Percentiles rank a stretch among this genome's conserved stretches.
These are phyloP conservation scores for Acanthacorydalis orientalis DNA, from an alignment of 2,888 invertebrate genomes.

Conservation along the genomic window DNA sequence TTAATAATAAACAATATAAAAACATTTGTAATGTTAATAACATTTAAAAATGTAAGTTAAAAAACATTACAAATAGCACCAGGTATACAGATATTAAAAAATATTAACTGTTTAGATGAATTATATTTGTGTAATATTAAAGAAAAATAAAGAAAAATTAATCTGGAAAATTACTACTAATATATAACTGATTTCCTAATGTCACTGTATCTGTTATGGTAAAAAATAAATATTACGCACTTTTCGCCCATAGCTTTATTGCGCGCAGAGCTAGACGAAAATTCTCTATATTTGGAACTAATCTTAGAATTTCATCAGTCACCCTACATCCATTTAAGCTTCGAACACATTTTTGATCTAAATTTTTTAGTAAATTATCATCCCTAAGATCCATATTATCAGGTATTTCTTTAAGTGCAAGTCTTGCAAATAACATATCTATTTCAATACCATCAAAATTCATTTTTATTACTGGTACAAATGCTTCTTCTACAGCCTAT, in stretches of 20 bases:
- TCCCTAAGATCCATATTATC: constrained; percentile 79
- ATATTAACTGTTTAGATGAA: no score
- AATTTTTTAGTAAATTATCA: constrained; percentile 78
- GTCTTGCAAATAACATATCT: constrained; percentile 90
- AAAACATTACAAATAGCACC: no score
- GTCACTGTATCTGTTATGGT: background rate
- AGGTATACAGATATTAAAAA: no score
- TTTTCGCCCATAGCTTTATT: constrained; percentile 97
- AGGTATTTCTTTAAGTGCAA: constrained; percentile 90
- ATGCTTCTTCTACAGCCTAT: constrained; percentile 95
- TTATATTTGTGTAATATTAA: no score
- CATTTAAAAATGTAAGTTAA: no score
- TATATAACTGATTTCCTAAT: background rate
- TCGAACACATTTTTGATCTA: constrained; percentile 91
- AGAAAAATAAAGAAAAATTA: background rate
- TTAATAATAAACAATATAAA: no score
- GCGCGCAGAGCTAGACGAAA: constrained; percentile 85
- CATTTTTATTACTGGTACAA: constrained; percentile 98
- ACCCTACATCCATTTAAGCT: constrained; percentile 96
- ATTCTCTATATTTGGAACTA: constrained; percentile 89
- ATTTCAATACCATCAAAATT: constrained; percentile 97
- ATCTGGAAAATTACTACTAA: constrained; percentile 1
- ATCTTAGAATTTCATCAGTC: constrained; percentile 90
- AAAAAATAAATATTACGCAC: constrained; percentile 35
- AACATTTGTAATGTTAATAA: no score